A percentile compares a stretch with the other conserved stretches of the same genome.
These are phyloP conservation scores for Ephialtes manifestator DNA, from an alignment of 2,888 invertebrate species.

Conservation along the genomic window DNA sequence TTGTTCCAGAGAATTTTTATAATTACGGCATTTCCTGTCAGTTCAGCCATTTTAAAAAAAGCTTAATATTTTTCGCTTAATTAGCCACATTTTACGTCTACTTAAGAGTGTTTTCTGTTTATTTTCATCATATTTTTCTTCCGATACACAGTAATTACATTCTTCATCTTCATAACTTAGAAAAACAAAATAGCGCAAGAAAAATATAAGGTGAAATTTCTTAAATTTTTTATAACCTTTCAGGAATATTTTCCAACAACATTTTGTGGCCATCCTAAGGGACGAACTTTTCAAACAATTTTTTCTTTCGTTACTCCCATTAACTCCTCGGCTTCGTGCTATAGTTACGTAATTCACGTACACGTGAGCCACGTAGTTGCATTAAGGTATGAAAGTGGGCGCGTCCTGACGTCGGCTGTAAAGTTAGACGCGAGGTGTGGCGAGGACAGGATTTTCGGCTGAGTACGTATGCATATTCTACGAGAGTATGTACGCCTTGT, in stretches of 20 bases:
- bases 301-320: neutral
- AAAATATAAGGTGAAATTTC: no score
- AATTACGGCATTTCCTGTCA: no score
- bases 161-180: no score
- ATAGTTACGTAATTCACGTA: slow-evolving; percentile 49
- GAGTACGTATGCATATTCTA: slow-evolving; percentile 29
- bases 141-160: no score
- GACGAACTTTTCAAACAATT: neutral
- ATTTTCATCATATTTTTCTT: no score
- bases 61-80: no score
- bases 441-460: slow-evolving; percentile 64
- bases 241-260: neutral
- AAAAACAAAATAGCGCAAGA: no score
- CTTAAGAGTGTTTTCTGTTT: no score
- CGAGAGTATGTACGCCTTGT: neutral
- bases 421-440: slow-evolving; percentile 49
- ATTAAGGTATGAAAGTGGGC: slow-evolving; percentile 53
- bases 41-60: no score
- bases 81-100: no score
- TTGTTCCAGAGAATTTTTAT: no score
- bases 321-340: neutral
- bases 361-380: slow-evolving; percentile 32
- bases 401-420: slow-evolving; percentile 55
- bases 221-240: no score
- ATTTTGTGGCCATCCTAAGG: neutral